Evolutionary conservation across 1,140 invertebrate species (phyloP).

Genomic region (Stegodyphus dumicola): DNA sequence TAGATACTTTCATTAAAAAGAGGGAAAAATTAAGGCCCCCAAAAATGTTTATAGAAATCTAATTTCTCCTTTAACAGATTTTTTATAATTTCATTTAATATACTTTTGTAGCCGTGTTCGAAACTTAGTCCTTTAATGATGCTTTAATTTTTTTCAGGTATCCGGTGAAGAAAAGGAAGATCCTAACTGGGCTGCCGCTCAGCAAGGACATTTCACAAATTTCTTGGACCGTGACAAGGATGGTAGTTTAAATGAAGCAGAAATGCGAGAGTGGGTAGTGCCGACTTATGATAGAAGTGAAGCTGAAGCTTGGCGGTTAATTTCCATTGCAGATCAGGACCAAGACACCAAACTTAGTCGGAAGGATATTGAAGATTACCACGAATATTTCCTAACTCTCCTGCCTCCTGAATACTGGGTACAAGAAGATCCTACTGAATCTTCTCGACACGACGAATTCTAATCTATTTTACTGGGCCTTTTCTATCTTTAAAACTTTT

Average conservation of each 20-base stretch:
- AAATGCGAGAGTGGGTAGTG: conserved; percentile 92
- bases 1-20: too few species aligned
- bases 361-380: conserved; percentile 92
- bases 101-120: too few species aligned
- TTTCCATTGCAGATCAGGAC: conserved; percentile 92
- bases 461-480: conserved; percentile 66
- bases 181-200: conserved; percentile 96
- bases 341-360: conserved; percentile 90
- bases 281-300: conserved; percentile 96
- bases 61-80: too few species aligned
- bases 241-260: conserved; percentile 87
- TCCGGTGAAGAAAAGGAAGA: conserved; percentile 78
- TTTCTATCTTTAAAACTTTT: too few species aligned
- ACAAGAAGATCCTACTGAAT: conserved; percentile 77
- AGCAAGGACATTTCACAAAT: conserved; percentile 88
- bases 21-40: too few species aligned
- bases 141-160: conserved; percentile 64
- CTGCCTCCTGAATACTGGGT: conserved; percentile 92
- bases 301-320: conserved; percentile 94
- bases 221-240: conserved; percentile 88
- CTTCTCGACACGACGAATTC: conserved; percentile 94
- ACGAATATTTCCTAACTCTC: conserved; percentile 97
- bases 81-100: too few species aligned
- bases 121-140: neutral
- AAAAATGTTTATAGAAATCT: too few species aligned